These are phyloP conservation scores for Drosophila demipolita DNA, from an alignment of 2,888 invertebrate species.

Conservation along the genomic window DNA sequence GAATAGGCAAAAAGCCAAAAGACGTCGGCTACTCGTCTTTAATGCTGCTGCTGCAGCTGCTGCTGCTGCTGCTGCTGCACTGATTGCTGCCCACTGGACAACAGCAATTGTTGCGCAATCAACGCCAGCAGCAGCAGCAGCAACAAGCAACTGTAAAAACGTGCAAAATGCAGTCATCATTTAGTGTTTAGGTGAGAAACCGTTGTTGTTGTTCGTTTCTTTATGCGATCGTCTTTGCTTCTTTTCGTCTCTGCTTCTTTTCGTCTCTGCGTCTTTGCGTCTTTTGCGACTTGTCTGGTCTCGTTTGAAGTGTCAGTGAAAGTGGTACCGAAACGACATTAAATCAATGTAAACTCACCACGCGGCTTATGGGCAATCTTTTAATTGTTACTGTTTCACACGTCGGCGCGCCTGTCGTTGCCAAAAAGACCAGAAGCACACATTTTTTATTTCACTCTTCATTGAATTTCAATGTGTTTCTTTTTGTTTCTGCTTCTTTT, in stretches of 20 bases:
- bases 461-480: conserved; percentile 56
- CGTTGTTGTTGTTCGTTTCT: conserved; percentile 4
- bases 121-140: conserved; percentile 24
- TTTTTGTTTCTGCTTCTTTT: neutral
- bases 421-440: conserved; percentile 70
- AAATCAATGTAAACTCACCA: conserved; percentile 38
- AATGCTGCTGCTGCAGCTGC: conserved; percentile 15
- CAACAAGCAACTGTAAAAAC: conserved; percentile 43
- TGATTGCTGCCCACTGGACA: conserved; percentile 35
- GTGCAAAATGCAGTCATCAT: conserved; percentile 54
- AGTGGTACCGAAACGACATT: conserved; percentile 47
- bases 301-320: conserved; percentile 72
- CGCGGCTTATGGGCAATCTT: conserved; percentile 70
- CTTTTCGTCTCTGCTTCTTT: neutral
- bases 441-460: conserved; percentile 36
- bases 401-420: conserved; percentile 50
- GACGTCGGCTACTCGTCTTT: conserved; percentile 31
- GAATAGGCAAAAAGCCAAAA: conserved; percentile 12
- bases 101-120: conserved; percentile 62
- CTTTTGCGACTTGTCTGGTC: neutral
- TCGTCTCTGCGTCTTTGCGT: too few relatives aligned
- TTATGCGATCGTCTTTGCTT: neutral
- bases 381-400: conserved; percentile 71
- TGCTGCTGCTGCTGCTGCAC: conserved; percentile 33
- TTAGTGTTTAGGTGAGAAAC: conserved; percentile 63